Base-by-base conservation (phyloP, 2,888 invertebrate species). In the Myathropa florea region DNA sequence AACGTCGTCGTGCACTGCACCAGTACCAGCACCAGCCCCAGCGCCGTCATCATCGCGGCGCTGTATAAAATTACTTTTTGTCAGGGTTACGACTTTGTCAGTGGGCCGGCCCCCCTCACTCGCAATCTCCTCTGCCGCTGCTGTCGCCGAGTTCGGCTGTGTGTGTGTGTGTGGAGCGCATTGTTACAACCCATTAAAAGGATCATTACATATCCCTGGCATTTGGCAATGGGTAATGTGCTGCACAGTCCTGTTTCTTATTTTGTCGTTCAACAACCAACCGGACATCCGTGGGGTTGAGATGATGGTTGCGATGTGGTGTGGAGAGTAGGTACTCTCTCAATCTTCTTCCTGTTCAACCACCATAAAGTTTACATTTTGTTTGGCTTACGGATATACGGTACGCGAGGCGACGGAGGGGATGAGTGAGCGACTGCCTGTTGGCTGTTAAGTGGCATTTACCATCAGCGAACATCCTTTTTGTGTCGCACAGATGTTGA, bases 131-230 rank as follows among this genome's bases (percentile, higher is more conserved):
- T 39, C 6, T 4, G 3, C n/a, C n/a, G 1, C 82, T 86, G 70
- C 70, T 86, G 70, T 83, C 83, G 33, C 33, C 33, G 10, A 33
- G 33, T 12, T 33, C 12, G 33, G 12, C 30, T 4, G 6, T 3
- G 30, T 30, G 30, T 30, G 30, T 12, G 33, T n/a, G n/a, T n/a
- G 46, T 68, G 83, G 83, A 78, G 86, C 83, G 86, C 86, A 75
- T 83, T 86, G 86, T 86, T 78, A 86, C 83, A 83, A 86, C 78
- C 86, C 86, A 86, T 86, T 86, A 86, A 86, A 83, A 83, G 86
- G 83, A 86, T 86, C 86, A 86, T 86, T 86, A 86, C 83, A 83
- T 86, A 86, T 86, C 86, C 86, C 79, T 75, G 79, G 83, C 78
- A 83, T 86, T 86, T 78, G 85, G 82, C 77, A 86, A 73, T 83